Base-by-base conservation (phyloP, 2,797 vertebrate genomes). In the Oceanodroma leucorhoa region DNA sequence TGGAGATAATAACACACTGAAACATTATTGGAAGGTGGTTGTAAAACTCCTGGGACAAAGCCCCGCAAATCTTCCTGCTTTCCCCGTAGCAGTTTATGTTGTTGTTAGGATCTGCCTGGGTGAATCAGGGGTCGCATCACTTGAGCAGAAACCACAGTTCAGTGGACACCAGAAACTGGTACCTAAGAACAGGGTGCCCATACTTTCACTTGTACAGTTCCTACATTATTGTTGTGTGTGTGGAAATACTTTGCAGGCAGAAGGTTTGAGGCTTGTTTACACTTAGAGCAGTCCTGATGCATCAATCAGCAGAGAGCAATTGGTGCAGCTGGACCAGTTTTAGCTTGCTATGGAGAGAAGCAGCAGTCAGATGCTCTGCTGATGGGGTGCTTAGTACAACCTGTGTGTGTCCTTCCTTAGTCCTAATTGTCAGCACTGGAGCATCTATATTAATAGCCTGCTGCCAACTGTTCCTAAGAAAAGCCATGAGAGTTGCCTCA, bases 71-170 rank as follows among this genome's bases (percentile, higher is more conserved):
- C 14, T 76, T 77, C 36, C 16, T 51, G n/a, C 60, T 23, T 76
- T 64, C 29, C 10, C 40, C 0, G 0, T 30, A 69, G 50, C 17
- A 61, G 30, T n/a, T 60, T 51, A n/a, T 34, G 20, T 14, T 57
- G 38, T 21, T 65, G 14, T 64, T 55, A 41, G 40, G 32, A 77
- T 70, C 38, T 79, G 36, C 23, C 0, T 5, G 20, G 45, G 48
- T 34, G 26, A 60, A 65, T 36, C 30, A 66, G 46, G 6, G 27
- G 21, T 66, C 2, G 2, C 36, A 22, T 48, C 1, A 5, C 51
- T 66, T 62, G 22, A 70, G 51, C 23, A 79, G 48, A 70, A 62
- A 45, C 26, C 81, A 45, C 24, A 51, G 24, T 61, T 60, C 45
- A 83, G 45, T 22, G 36, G 75, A 32, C 58, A 55, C 6, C 46